Evolutionary conservation across 2,888 invertebrate species (phyloP).

Genomic region (Fabriciana adippe): DNA sequence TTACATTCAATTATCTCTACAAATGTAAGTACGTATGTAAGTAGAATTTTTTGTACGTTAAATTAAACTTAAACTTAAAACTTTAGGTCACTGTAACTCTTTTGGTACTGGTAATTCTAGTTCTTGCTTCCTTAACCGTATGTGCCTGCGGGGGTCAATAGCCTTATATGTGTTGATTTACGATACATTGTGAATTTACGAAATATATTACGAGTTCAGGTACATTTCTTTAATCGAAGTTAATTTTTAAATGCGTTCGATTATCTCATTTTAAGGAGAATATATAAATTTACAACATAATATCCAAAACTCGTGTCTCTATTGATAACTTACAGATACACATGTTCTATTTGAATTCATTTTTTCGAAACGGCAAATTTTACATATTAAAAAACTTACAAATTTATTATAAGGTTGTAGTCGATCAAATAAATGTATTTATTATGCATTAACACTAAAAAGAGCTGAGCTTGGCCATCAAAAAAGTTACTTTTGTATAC

Average conservation of each 20-base stretch:
- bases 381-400: too few relatives aligned
- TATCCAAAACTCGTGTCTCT: too few relatives aligned
- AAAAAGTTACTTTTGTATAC: neutral
- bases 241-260: neutral
- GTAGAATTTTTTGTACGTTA: conserved; percentile 2
- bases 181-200: conserved; percentile 16
- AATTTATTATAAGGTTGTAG: too few relatives aligned
- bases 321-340: too few relatives aligned
- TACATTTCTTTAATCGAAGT: neutral
- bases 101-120: conserved; percentile 13
- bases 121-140: conserved; percentile 18
- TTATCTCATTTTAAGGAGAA: too few relatives aligned
- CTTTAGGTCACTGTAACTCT: neutral
- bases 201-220: conserved; percentile 5
- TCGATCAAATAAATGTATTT: too few relatives aligned
- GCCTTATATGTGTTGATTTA: conserved; percentile 19
- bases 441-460: too few relatives aligned
- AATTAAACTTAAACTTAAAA: neutral
- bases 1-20: conserved; percentile 9
- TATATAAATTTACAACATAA: too few relatives aligned
- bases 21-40: neutral
- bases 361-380: too few relatives aligned
- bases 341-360: too few relatives aligned
- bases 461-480: too few relatives aligned
- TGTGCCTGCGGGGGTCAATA: conserved; percentile 16